Evolutionary conservation across 2,113 vertebrate genomes (phyloP), one percentile per base, ranked within the genome.

Genomic region (Pteruthius melanotis): DNA sequence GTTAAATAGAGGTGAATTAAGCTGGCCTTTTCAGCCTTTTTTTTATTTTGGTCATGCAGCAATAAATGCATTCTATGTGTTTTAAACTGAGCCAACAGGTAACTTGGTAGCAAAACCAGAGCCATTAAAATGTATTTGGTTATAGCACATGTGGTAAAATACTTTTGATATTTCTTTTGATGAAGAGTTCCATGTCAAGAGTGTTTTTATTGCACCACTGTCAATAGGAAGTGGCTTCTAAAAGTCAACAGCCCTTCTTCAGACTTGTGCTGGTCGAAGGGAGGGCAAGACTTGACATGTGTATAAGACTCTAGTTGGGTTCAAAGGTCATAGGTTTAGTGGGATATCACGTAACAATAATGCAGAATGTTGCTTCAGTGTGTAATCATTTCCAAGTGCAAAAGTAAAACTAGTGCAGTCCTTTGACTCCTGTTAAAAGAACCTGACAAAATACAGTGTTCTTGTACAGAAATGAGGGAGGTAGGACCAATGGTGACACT

Each of bases 1-100:
- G 99, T 99, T 99, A 99, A 98, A 98, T 97, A 98, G 99, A 99
- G 98, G 98, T 98, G 98, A 99, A 98, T 97, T 96, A 97, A 97
- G 85, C 87, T 97, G 95, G 97, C 93, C 93, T 96, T 95, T 96
- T 97, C 95, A 96, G 94, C 64, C 78, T 83, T 65, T 86, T 71
- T 52, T 77, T 87, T 64, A 20, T 92, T 94, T 68, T 83, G 72
- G 83, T 85, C 85, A 60, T 89, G 71, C 68, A 81, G 37, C 90
- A 83, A 71, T 88, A 96, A 97, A 78, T 21, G 22, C 39, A 79
- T 44, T 56, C 65, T 66, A 9, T 39, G 52, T 87, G 61, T 92
- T 91, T 92, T 93, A 87, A 95, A 89, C 70, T 93, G 82, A 80
- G 31, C 53, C 95, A 96, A 94, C 96, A 97, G 94, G 95, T 96